Percentiles rank a stretch among this genome's conserved stretches.
Evolutionary conservation across 2,113 vertebrate genomes (phyloP).

Genomic region (Asarcornis scutulata): DNA sequence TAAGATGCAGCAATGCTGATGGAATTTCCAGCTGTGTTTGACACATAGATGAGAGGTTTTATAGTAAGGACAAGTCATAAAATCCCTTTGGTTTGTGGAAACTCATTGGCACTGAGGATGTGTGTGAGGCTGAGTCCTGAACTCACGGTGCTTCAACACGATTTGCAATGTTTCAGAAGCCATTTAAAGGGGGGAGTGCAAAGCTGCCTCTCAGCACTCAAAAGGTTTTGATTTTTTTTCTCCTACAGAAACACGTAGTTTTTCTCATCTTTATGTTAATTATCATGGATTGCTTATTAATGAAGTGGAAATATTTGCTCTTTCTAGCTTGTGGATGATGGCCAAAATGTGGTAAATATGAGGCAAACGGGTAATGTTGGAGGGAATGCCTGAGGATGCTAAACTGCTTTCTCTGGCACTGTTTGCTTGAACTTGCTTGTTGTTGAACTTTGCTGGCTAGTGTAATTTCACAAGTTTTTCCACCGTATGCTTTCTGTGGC

Average conservation of each 20-base stretch:
- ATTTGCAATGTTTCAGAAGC: too few species aligned
- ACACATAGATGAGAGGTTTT: neutral
- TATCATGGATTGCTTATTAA: neutral
- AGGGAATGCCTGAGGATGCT: accelerated
- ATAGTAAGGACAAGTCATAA: neutral
- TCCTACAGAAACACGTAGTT: neutral
- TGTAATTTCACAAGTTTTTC: accelerated
- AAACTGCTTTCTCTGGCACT: neutral
- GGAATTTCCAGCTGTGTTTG: neutral
- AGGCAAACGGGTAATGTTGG: accelerated
- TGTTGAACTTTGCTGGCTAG: neutral
- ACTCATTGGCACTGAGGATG: neutral
- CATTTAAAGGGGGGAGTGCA: neutral
- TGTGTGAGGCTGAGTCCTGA: neutral
- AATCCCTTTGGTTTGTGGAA: neutral
- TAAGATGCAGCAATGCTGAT: neutral
- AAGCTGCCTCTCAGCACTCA: neutral
- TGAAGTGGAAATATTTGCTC: neutral
- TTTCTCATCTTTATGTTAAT: neutral
- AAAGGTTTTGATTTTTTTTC: too few species aligned
- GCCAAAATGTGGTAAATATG: too few species aligned
- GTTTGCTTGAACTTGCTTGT: too few species aligned
- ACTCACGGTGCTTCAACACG: neutral
- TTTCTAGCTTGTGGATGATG: neutral
- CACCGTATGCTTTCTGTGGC: too few species aligned